Evolutionary conservation across 2,113 vertebrate species (phyloP).

Genomic region (Aramus guarauna): DNA sequence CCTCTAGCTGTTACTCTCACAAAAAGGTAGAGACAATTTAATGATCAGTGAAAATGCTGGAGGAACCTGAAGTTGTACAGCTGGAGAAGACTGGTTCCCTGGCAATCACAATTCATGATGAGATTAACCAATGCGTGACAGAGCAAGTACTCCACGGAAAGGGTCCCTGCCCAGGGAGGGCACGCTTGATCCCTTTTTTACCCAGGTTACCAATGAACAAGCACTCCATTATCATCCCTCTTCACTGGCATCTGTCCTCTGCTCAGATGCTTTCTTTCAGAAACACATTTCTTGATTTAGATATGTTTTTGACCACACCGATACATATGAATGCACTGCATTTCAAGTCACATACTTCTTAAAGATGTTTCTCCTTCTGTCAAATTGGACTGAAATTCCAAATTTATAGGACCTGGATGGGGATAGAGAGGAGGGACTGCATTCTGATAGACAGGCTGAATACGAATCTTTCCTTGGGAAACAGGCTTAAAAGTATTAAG

Average conservation of each 20-base stretch:
- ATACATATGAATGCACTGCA: not conserved
- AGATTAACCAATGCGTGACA: not conserved
- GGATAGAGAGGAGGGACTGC: not conserved
- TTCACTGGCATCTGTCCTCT: not conserved
- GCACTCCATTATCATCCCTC: rapidly evolving
- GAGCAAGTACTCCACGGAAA: not conserved
- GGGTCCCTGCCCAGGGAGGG: not conserved
- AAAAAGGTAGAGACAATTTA: not conserved
- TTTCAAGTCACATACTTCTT: not conserved
- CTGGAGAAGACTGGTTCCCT: not conserved
- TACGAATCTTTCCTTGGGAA: not conserved
- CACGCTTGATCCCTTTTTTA: not conserved
- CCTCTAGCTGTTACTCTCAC: not conserved
- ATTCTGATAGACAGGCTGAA: not conserved
- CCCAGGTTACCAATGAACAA: not conserved
- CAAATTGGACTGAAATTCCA: not conserved
- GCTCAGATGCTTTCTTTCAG: not conserved
- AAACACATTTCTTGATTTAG: not conserved
- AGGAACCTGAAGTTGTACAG: not conserved
- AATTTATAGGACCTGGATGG: not conserved
- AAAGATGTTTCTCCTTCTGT: not conserved
- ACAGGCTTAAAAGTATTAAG: not conserved
- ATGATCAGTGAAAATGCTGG: not conserved
- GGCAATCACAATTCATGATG: not conserved
- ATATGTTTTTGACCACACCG: rapidly evolving